Base-by-base conservation (phyloP, 2,113 vertebrate genomes). In the Phylloscopus trochiloides region DNA sequence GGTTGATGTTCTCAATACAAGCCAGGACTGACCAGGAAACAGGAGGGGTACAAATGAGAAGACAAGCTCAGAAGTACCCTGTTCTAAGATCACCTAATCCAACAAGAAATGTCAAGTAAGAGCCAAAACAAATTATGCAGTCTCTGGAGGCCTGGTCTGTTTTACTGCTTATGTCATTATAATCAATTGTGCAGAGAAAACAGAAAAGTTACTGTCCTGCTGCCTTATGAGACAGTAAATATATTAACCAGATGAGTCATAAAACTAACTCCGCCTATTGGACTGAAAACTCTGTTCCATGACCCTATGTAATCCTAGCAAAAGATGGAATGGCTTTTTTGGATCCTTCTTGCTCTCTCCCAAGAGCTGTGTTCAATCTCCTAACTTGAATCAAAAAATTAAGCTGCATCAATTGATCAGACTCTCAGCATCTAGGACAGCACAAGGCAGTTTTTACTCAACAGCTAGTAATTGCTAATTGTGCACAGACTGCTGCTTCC, bases 181-280 rank as follows among this genome's bases (percentile, higher is more conserved):
- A 92, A 95, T 91, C 95, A 96, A 96, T 59, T 73, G 51, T 14
- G 51, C 63, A 83, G 62, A 93, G 76, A 92, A 92, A 82, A 95
- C 89, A 96, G 76, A 82, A 87, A 91, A 96, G 78, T 95, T 96
- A 94, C 93, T 93, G 85, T 92, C 91, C 71, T 76, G 61, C 61
- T 91, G 77, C 63, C 93, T 91, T 92, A 83, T 62, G 74, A 95
- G 80, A 94, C 80, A 94, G 81, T 88, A 97, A 97, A 96, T 92
- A 36, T 36, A 86, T 88, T 92, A 93, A 83, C 74, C 92, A 95
- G 89, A 92, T 97, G 96, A 97, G 88, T 97, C 97, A 97, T 63
- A 93, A 82, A 79, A 96, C 18, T 22, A 87, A 90, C 95, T 88
- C 72, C 50, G 34, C 90, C 92, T 92, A 28, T 7, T 77, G 83